These are phyloP conservation scores for Plagiodera versicolora DNA, from an alignment of 2,888 invertebrate genomes.

Conservation along the genomic window DNA sequence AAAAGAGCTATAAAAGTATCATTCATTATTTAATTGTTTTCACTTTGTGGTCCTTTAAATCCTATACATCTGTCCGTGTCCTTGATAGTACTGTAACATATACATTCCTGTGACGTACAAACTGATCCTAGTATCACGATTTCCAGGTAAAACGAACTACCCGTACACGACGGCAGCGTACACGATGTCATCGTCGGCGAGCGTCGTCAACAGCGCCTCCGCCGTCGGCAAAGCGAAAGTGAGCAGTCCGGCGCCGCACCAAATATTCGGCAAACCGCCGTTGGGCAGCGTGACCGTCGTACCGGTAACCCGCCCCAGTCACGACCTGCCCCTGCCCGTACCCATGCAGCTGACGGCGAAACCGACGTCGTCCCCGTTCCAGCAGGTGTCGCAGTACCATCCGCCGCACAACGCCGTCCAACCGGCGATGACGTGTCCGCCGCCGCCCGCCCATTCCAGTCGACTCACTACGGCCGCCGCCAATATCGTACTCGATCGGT, in stretches of 20 bases:
- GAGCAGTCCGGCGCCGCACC: conserved; percentile 76
- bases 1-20: too few relatives aligned
- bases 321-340: conserved; percentile 44
- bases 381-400: conserved; percentile 52
- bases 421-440: conserved; percentile 54
- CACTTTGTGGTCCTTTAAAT: too few relatives aligned
- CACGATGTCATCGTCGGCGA: conserved; percentile 58
- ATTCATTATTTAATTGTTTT: too few relatives aligned
- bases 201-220: conserved; percentile 49
- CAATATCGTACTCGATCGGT: conserved; percentile 23
- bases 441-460: conserved; percentile 62
- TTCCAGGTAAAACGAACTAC: conserved; percentile 46
- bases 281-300: conserved; percentile 60
- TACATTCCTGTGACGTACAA: not conserved
- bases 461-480: conserved; percentile 36
- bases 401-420: conserved; percentile 53
- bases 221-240: conserved; percentile 64
- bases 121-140: too few relatives aligned
- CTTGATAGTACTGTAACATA: too few relatives aligned
- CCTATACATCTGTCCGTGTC: too few relatives aligned
- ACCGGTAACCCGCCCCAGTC: conserved; percentile 57
- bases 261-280: conserved; percentile 70
- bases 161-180: conserved; percentile 55
- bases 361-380: conserved; percentile 57
- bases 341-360: conserved; percentile 63